phyloP scores from a whole-genome alignment of 2,113 vertebrate species.

The Amphiprion ocellaris region DNA sequence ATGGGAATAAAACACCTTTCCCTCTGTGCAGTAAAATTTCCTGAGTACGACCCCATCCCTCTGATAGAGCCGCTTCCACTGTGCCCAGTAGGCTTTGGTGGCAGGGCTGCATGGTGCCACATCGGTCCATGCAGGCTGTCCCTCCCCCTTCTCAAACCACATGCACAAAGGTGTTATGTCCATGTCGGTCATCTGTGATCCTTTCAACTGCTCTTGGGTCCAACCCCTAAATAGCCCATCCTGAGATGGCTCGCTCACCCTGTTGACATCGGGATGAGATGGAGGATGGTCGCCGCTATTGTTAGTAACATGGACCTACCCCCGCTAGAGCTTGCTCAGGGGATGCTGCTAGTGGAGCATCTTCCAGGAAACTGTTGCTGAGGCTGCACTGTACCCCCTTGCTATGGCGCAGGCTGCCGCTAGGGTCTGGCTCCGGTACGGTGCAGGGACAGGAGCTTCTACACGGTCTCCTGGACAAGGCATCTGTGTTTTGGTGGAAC shows the following conservation, averaged over 20 bases:
- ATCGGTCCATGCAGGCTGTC: no score
- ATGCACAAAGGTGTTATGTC: constrained; percentile 1
- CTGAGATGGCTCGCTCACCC: neutral
- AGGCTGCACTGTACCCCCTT: neutral
- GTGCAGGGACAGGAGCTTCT: neutral
- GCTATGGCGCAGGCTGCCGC: neutral
- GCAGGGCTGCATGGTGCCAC: neutral
- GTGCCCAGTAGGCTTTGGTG: constrained; percentile 1
- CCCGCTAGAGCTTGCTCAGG: neutral
- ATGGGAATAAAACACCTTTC: no score
- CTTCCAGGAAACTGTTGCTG: no score
- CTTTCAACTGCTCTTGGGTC: neutral
- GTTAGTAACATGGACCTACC: neutral
- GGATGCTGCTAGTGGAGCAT: no score
- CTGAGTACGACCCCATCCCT: neutral
- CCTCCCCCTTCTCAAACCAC: neutral
- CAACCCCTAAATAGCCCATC: neutral
- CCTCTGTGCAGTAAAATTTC: no score
- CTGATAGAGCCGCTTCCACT: neutral
- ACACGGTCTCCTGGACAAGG: constrained; percentile 22
- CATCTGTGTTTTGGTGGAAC: constrained; percentile 20
- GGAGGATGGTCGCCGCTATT: neutral
- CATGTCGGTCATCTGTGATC: neutral
- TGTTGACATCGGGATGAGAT: neutral
- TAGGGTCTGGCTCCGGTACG: neutral